These are phyloP conservation scores for Heliconius melpomene DNA, from an alignment of 1,140 invertebrate genomes.

Conservation along the genomic window DNA sequence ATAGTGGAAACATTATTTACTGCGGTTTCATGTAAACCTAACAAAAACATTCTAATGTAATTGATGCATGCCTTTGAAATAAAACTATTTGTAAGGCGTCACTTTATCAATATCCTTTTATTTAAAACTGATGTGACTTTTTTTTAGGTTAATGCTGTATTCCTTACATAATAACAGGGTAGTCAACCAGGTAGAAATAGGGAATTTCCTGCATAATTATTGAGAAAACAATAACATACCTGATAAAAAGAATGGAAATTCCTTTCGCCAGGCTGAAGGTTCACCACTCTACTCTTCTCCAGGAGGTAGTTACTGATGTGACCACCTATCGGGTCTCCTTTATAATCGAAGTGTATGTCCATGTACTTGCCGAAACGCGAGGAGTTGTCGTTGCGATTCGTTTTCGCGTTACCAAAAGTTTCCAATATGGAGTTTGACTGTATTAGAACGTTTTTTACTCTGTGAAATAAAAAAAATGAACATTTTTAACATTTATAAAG, in stretches of 20 bases:
- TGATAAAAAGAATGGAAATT: conserved; percentile 99
- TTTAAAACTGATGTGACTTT: no score
- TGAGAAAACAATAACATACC: conserved; percentile 61
- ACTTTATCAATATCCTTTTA: background rate
- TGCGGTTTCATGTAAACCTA: background rate
- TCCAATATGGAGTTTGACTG: conserved; percentile 98
- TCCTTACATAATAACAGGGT: no score
- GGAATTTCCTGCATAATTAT: no score
- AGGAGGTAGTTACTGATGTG: conserved; percentile 98
- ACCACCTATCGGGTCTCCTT: conserved; percentile 97
- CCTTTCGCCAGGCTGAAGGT: conserved; percentile 95
- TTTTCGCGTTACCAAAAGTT: conserved; percentile 99
- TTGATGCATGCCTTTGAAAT: background rate
- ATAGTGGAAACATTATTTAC: background rate
- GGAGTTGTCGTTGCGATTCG: conserved; percentile 98
- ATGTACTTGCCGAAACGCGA: conserved; percentile 99
- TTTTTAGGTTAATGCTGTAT: no score
- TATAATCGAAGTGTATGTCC: conserved; percentile 99
- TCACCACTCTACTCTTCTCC: conserved; percentile 97
- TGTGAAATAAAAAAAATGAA: conserved; percentile 59
- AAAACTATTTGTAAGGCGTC: conserved; percentile 2
- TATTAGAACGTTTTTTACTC: conserved; percentile 97
- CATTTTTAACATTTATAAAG: no score
- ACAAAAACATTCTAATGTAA: background rate
- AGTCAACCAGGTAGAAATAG: no score